A percentile compares a stretch with the other conserved stretches of the same genome.
Conservation (phyloP, 2,113 vertebrate genomes). For the Damaliscus lunatus region DNA sequence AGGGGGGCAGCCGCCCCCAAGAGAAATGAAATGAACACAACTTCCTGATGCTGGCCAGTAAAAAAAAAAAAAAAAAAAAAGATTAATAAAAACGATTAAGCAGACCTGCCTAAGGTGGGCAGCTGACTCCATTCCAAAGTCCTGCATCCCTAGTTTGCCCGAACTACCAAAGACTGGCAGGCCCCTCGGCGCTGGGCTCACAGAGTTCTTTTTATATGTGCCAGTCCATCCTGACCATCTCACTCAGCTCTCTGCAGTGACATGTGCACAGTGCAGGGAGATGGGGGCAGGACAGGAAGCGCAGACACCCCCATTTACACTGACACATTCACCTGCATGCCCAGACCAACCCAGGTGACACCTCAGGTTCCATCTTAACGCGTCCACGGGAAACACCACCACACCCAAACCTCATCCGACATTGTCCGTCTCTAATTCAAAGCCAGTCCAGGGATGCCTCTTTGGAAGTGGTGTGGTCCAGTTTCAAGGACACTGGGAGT, state of each 20-base stretch:
- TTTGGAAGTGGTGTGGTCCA: constrained; percentile 69
- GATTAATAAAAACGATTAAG: constrained; percentile 30
- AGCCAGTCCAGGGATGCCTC: constrained; percentile 72
- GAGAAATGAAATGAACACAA: constrained; percentile 68
- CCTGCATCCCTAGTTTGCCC: constrained; percentile 59
- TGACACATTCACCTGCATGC: constrained; percentile 65
- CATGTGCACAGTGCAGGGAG: constrained; percentile 24
- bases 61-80: not conserved
- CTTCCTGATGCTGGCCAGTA: constrained; percentile 69
- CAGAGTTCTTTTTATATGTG: constrained; percentile 29
- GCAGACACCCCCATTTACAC: constrained; percentile 63
- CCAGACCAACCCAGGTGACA: constrained; percentile 59
- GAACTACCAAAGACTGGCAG: constrained; percentile 65
- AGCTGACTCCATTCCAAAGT: constrained; percentile 55
- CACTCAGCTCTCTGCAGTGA: constrained; percentile 33
- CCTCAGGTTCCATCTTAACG: constrained; percentile 73
- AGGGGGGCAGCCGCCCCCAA: constrained; percentile 31
- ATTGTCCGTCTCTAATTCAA: constrained; percentile 70
- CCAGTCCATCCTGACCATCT: not conserved
- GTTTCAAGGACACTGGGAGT: constrained; percentile 71
- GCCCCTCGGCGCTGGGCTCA: constrained; percentile 57
- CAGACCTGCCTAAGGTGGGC: constrained; percentile 53
- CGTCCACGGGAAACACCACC: constrained; percentile 53
- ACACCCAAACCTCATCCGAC: constrained; percentile 67
- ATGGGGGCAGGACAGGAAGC: constrained; percentile 57